phyloP scores from a whole-genome alignment of 2,888 invertebrate genomes.

The Lasioglossum zephyrum region DNA sequence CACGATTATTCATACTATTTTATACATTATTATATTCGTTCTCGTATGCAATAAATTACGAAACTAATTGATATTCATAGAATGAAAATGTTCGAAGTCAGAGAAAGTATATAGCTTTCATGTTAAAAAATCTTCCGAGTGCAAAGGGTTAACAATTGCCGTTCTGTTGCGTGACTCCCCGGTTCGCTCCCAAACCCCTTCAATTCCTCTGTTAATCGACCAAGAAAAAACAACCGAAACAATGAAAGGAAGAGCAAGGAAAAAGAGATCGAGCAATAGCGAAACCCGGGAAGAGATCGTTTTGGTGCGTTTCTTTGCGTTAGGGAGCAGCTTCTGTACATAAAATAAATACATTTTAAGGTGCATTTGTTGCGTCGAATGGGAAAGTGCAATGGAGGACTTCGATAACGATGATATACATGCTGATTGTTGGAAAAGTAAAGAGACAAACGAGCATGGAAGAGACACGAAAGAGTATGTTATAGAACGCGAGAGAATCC shows the following conservation, averaged over 20 bases:
- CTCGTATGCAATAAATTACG: too few relatives aligned
- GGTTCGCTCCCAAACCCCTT: constrained; percentile 72
- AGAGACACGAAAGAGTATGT: constrained; percentile 14
- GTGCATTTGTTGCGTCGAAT: constrained; percentile 81
- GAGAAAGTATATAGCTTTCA: too few relatives aligned
- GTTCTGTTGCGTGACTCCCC: constrained; percentile 54
- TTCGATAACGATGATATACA: constrained; percentile 55
- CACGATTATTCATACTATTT: too few relatives aligned
- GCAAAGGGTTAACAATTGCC: neutral
- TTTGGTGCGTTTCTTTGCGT: constrained; percentile 63
- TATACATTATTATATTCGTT: too few relatives aligned
- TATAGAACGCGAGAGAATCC: neutral
- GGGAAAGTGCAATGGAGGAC: constrained; percentile 84
- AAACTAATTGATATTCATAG: too few relatives aligned
- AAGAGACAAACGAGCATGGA: constrained; percentile 18
- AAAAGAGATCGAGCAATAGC: constrained; percentile 1
- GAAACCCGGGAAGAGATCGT: constrained; percentile 32
- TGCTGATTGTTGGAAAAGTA: constrained; percentile 17
- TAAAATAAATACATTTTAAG: constrained; percentile 80
- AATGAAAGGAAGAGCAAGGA: neutral
- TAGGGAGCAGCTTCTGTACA: constrained; percentile 78
- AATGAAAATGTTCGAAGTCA: too few relatives aligned
- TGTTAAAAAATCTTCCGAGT: too few relatives aligned
- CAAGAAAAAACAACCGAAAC: constrained; percentile 56
- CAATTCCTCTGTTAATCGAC: constrained; percentile 52